Evolutionary conservation across 2,797 vertebrate genomes (phyloP), one percentile per base, ranked within the genome.

Genomic region (Lateolabrax maculatus): DNA sequence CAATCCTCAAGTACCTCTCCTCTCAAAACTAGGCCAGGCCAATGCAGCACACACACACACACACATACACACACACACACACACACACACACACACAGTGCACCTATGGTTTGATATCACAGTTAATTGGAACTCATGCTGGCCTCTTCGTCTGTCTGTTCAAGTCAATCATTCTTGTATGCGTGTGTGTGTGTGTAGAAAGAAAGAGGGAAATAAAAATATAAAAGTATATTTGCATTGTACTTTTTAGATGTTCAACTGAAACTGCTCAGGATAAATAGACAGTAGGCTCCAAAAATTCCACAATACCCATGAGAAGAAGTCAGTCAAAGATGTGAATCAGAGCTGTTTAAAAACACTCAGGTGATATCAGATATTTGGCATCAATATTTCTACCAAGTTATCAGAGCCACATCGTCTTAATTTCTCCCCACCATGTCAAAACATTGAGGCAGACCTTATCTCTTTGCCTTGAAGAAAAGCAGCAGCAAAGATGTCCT

Each of bases 101-200:
- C 15, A 27, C 29, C 6, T 36, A 65, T 8, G n/a, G 19, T 29
- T 43, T 46, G 10, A 31, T 62, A 48, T 67, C 39, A 69, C 25
- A 66, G 48, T 51, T 81, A 67, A 76, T 72, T 61, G 55, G 73
- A 71, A 61, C 31, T 67, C 67, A 55, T 49, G 66, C 66, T 43
- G 34, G 21, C 43, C 18, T 25, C 25, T 10, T 7, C 3, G 8
- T 49, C 21, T 5, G 9, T 39, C 29, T 67, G 29, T 67, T 79
- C 23, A 57, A 56, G 18, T 46, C 6, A 25, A n/a, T 58, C 41
- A 46, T 21, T 44, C 29, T n/a, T 41, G 29, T 56, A 49, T 44
- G 46, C 39, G 56, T 51, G 34, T 23, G 27, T 56, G 37, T 36
- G 51, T n/a, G 36, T 43, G 37, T 13, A 19, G 9, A 8, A 9